Conservation (phyloP, 2,113 vertebrate species). For the Caloenas nicobarica region DNA sequence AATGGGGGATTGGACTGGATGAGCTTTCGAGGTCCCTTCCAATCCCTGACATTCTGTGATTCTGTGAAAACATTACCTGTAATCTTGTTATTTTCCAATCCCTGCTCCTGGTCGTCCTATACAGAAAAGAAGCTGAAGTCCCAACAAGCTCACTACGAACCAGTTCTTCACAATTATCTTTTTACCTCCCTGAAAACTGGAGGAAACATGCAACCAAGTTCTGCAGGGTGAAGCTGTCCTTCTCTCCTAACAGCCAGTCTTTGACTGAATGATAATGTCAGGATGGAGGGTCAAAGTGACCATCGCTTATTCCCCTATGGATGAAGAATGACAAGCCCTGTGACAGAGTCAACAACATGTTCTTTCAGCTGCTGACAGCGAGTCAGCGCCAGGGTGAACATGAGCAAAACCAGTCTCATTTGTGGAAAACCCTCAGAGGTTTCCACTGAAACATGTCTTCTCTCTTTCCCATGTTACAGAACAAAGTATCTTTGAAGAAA, state of each 20-base stretch:
- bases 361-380: neutral
- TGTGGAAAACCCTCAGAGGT: neutral
- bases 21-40: no score
- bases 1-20: no score
- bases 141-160: neutral
- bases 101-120: neutral
- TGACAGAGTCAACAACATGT: neutral
- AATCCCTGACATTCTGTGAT: no score
- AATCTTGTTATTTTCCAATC: neutral
- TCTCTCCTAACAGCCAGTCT: neutral
- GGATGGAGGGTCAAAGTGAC: neutral
- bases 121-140: neutral
- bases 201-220: neutral
- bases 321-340: neutral
- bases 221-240: neutral
- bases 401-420: accelerated
- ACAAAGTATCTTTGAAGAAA: neutral
- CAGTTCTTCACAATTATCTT: neutral
- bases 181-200: neutral
- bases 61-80: neutral
- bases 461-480: neutral
- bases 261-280: neutral
- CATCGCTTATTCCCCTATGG: neutral
- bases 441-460: neutral
- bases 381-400: neutral